Conservation (phyloP, 2,888 invertebrate species). For the Leucoptera coffeella region DNA sequence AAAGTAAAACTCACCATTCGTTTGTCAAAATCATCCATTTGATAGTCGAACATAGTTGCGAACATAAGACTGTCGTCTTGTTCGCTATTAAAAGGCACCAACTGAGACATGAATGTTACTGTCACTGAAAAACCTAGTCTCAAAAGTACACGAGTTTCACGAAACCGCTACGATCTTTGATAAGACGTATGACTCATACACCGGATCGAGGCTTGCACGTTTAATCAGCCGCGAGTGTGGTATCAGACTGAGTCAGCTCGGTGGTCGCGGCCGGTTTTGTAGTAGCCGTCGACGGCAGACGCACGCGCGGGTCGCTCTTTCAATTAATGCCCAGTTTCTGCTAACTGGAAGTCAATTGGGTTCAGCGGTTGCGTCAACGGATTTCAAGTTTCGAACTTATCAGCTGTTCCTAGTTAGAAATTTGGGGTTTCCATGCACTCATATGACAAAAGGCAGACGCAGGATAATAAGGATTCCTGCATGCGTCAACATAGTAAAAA, state of each 20-base stretch:
- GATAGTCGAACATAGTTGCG: slow-evolving; percentile 50
- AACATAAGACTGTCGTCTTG: slow-evolving; percentile 51
- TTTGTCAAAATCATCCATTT: slow-evolving; percentile 37
- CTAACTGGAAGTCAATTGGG: no score
- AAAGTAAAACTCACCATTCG: slow-evolving; percentile 27
- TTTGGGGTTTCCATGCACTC: no score
- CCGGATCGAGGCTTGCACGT: no score
- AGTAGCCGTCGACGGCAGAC: slow-evolving; percentile 19
- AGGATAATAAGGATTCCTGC: no score
- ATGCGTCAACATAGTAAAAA: no score
- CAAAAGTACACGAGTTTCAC: slow-evolving; percentile 17
- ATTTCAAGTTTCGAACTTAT: no score
- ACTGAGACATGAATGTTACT: slow-evolving; percentile 50
- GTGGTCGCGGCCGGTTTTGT: slow-evolving; percentile 42
- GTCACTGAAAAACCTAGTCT: slow-evolving; percentile 13
- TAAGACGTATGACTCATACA: slow-evolving; percentile 39
- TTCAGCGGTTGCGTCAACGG: no score
- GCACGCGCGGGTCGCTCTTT: slow-evolving; percentile 49
- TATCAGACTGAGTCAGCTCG: slow-evolving; percentile 47
- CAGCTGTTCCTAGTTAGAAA: no score
- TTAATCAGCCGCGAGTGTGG: no score
- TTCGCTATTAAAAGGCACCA: slow-evolving; percentile 54
- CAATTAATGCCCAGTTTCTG: no score
- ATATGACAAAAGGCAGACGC: no score
- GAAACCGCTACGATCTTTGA: slow-evolving; percentile 15